Evolutionary conservation across 2,113 vertebrate genomes (phyloP).

Genomic region (Brienomyrus longianalis): DNA sequence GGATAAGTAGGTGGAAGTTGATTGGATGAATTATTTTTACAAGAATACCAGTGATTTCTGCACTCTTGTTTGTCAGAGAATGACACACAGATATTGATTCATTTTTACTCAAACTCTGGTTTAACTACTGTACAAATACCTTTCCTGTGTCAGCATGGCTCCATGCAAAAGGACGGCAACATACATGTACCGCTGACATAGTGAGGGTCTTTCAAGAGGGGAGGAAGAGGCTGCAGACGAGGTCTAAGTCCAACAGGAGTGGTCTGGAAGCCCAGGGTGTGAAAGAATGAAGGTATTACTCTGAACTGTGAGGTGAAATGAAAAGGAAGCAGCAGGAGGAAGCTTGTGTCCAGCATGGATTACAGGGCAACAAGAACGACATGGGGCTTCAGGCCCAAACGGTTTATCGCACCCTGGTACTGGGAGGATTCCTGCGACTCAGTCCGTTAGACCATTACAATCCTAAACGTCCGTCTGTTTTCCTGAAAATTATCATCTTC

Average conservation of each 20-base stretch:
- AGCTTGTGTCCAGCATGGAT: neutral
- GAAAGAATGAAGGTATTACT: neutral
- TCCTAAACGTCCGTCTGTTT: neutral
- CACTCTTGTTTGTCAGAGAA: neutral
- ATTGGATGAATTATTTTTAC: too few species aligned
- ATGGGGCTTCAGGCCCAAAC: neutral
- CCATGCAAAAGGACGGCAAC: too few species aligned
- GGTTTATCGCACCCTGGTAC: neutral
- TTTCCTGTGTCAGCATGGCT: too few species aligned
- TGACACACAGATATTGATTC: neutral
- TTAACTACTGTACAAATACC: too few species aligned
- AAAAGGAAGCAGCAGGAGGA: neutral
- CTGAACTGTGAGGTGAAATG: neutral
- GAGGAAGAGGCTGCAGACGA: too few species aligned
- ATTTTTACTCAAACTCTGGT: neutral
- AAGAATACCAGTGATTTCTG: too few species aligned
- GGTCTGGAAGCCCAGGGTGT: neutral
- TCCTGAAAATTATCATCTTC: neutral
- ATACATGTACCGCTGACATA: too few species aligned
- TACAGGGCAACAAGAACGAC: neutral
- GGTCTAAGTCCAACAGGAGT: too few species aligned
- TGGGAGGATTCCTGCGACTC: neutral
- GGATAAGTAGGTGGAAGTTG: too few species aligned
- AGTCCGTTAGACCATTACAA: neutral
- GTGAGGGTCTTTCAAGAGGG: too few species aligned